A percentile compares a stretch with the other conserved stretches of the same genome.
Evolutionary conservation across 1,140 invertebrate species (phyloP).

Genomic region (Globodera rostochiensis): DNA sequence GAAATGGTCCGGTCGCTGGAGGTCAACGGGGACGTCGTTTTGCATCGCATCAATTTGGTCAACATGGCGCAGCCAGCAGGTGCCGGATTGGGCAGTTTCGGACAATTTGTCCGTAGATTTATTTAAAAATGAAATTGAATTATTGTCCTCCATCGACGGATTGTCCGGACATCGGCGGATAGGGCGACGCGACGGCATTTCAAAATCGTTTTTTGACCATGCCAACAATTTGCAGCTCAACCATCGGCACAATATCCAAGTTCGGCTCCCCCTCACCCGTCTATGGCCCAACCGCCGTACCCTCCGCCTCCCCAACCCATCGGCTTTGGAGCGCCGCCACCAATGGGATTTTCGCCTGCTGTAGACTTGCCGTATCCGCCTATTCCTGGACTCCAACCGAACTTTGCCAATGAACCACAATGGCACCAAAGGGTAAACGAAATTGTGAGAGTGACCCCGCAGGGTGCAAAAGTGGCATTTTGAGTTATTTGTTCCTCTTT

Average conservation of each 20-base stretch:
- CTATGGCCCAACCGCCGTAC: background rate
- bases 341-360: background rate
- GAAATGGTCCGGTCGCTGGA: constrained; percentile 15
- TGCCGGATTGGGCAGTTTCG: too few relatives aligned
- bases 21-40: constrained; percentile 10
- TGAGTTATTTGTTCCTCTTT: too few relatives aligned
- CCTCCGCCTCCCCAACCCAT: background rate
- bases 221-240: background rate
- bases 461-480: background rate
- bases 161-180: too few relatives aligned
- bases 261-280: too few relatives aligned
- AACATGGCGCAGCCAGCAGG: constrained; percentile 14
- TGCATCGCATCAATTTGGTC: constrained; percentile 25
- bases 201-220: too few relatives aligned
- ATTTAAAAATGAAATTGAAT: too few relatives aligned
- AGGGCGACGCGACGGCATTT: too few relatives aligned
- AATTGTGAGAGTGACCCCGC: background rate
- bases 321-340: background rate
- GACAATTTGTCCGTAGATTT: too few relatives aligned
- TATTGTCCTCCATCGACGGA: too few relatives aligned
- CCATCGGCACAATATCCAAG: too few relatives aligned
- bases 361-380: background rate
- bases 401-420: background rate
- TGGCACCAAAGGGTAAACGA: background rate
- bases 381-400: background rate